These are phyloP conservation scores for Phortica magna DNA, from an alignment of 2,888 invertebrate genomes.

Conservation along the genomic window DNA sequence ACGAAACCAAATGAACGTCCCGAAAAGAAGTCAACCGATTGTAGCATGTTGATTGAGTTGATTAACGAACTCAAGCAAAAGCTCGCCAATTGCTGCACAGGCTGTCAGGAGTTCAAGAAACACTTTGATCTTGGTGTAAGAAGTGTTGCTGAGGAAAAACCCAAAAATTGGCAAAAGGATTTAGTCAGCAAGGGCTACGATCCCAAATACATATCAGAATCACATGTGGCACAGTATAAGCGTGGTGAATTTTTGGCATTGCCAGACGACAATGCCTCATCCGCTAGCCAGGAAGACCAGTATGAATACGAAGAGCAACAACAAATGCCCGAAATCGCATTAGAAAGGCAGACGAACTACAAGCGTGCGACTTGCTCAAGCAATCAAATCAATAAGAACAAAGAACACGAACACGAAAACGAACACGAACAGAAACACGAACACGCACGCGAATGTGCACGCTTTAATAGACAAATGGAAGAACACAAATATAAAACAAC, in stretches of 20 bases:
- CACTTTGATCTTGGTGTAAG: not conserved
- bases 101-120: not conserved
- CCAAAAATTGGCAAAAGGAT: conserved; percentile 55
- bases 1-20: not conserved
- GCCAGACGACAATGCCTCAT: conserved; percentile 20
- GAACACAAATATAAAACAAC: conserved; percentile 18
- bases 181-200: conserved; percentile 67
- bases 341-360: conserved; percentile 44
- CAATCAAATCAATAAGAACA: not conserved
- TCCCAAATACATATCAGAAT: conserved; percentile 56
- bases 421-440: not conserved
- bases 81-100: conserved; percentile 21
- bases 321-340: conserved; percentile 30
- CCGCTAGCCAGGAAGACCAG: not conserved
- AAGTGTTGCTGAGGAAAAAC: not conserved
- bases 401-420: not conserved
- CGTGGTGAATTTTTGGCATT: conserved; percentile 51
- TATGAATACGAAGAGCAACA: conserved; percentile 34
- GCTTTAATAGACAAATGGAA: not conserved
- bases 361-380: conserved; percentile 47
- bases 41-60: conserved; percentile 23
- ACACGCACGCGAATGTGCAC: not conserved
- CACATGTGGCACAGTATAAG: conserved; percentile 54
- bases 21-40: conserved; percentile 13
- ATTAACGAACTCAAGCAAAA: conserved; percentile 37